A percentile compares a stretch with the other conserved stretches of the same genome.
Conservation (phyloP, 92 coral and sea anemone genomes). For the Phenganax subtilis region DNA sequence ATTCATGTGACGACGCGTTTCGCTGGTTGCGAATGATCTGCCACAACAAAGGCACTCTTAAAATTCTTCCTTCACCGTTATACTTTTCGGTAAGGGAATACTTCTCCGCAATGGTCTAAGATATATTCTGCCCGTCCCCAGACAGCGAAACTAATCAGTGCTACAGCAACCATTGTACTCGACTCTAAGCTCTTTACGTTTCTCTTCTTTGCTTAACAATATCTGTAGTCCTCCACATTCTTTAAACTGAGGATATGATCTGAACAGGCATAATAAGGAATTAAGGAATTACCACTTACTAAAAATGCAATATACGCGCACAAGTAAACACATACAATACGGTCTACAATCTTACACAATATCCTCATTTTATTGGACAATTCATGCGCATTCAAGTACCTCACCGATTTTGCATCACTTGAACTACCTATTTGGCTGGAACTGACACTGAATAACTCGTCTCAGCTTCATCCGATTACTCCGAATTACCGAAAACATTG, state of each 20-base stretch:
- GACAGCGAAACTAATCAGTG: slow-evolving; percentile 46
- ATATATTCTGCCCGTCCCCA: slow-evolving; percentile 56
- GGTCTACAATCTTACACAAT: no score
- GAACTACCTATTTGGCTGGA: no score
- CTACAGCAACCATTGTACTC: slow-evolving; percentile 38
- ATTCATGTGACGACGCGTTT: slow-evolving; percentile 46
- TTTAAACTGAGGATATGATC: slow-evolving; percentile 47
- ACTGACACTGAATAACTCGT: no score
- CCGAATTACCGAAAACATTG: no score
- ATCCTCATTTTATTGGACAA: no score
- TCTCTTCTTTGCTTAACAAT: slow-evolving; percentile 32
- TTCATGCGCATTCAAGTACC: no score
- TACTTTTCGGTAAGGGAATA: slow-evolving; percentile 14
- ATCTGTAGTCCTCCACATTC: slow-evolving; percentile 50
- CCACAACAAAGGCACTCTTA: slow-evolving; percentile 51
- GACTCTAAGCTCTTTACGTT: slow-evolving; percentile 37
- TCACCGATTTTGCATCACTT: no score
- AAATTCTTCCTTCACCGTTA: slow-evolving; percentile 14
- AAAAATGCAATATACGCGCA: not conserved
- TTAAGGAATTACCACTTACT: not conserved
- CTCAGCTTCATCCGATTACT: no score
- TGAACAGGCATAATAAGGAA: slow-evolving; percentile 3
- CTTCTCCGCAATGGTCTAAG: slow-evolving; percentile 48
- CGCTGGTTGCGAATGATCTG: slow-evolving; percentile 22
- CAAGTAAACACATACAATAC: not conserved